Conservation (phyloP, 92 coral and sea anemone genomes). For the Bergia sp. region DNA sequence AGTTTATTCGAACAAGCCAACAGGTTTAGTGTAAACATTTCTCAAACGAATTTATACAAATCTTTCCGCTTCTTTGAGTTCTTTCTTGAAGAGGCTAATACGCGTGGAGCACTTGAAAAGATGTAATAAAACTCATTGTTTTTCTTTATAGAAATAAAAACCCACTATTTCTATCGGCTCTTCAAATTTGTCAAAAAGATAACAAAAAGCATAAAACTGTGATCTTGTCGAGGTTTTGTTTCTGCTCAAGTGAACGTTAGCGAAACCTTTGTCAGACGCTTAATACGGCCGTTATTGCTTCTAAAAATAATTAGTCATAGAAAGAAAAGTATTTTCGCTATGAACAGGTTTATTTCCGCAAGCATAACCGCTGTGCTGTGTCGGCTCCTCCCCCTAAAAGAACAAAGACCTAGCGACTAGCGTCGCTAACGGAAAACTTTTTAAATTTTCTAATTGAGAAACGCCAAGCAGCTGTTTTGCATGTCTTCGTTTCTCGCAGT, state of each 20-base stretch:
- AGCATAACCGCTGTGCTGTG: slow-evolving; percentile 34
- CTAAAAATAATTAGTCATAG: slow-evolving; percentile 48
- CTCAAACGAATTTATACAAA: slow-evolving; percentile 19
- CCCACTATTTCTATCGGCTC: slow-evolving; percentile 46
- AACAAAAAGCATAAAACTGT: slow-evolving; percentile 42
- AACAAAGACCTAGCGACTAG: slow-evolving; percentile 43
- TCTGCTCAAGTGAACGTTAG: slow-evolving; percentile 46
- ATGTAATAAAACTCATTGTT: slow-evolving; percentile 45
- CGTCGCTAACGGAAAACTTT: slow-evolving; percentile 29
- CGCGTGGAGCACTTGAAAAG: slow-evolving; percentile 42
- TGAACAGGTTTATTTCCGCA: slow-evolving; percentile 44
- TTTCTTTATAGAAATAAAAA: slow-evolving; percentile 39
- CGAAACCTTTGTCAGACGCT: slow-evolving; percentile 36
- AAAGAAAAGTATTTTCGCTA: slow-evolving; percentile 31
- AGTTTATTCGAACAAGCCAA: slow-evolving; percentile 18
- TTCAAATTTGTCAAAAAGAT: slow-evolving; percentile 41
- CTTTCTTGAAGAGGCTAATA: slow-evolving; percentile 25
- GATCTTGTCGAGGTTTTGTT: slow-evolving; percentile 46
- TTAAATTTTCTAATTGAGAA: slow-evolving; percentile 26
- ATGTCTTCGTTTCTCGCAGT: slow-evolving; percentile 21
- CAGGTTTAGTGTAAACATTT: slow-evolving; percentile 27
- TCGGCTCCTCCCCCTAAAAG: slow-evolving; percentile 34
- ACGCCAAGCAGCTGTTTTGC: slow-evolving; percentile 32
- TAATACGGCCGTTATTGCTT: slow-evolving; percentile 41
- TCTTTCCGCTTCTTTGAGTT: slow-evolving; percentile 37